A percentile compares a stretch with the other conserved stretches of the same genome.
These are phyloP conservation scores for Xestia sexstrigata DNA, from an alignment of 2,888 invertebrate species.

Conservation along the genomic window DNA sequence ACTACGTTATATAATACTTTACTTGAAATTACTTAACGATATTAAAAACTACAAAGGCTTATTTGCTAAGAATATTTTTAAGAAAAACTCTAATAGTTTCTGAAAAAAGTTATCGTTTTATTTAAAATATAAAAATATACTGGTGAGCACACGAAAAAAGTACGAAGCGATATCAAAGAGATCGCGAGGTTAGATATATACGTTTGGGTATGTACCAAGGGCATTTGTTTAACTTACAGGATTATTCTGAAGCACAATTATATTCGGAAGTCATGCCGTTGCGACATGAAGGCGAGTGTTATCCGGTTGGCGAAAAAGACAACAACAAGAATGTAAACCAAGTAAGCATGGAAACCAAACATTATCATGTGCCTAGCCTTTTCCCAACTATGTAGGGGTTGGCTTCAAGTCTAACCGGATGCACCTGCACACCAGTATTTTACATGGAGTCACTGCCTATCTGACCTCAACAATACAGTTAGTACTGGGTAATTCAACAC, in stretches of 20 bases:
- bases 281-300: not conserved
- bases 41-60: not conserved
- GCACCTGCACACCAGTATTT: too few species aligned
- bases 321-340: not conserved
- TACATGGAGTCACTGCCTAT: too few species aligned
- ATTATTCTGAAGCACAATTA: constrained; percentile 15
- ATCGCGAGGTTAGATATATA: constrained; percentile 19
- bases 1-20: not conserved
- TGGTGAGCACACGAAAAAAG: not conserved
- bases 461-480: too few species aligned
- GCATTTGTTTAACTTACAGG: constrained; percentile 21
- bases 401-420: not conserved
- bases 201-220: constrained; percentile 20
- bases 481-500: too few species aligned
- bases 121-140: constrained; percentile 17
- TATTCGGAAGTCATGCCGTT: not conserved
- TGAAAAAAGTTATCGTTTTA: not conserved
- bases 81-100: not conserved
- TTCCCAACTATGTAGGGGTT: not conserved
- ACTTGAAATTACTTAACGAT: constrained; percentile 7
- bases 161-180: constrained; percentile 19
- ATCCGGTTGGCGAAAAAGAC: not conserved
- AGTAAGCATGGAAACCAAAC: not conserved
- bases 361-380: not conserved
- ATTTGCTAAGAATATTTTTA: not conserved